Percentiles rank a stretch among this genome's conserved stretches.
phyloP scores from a whole-genome alignment of 2,797 vertebrate species.

The Alosa sapidissima region DNA sequence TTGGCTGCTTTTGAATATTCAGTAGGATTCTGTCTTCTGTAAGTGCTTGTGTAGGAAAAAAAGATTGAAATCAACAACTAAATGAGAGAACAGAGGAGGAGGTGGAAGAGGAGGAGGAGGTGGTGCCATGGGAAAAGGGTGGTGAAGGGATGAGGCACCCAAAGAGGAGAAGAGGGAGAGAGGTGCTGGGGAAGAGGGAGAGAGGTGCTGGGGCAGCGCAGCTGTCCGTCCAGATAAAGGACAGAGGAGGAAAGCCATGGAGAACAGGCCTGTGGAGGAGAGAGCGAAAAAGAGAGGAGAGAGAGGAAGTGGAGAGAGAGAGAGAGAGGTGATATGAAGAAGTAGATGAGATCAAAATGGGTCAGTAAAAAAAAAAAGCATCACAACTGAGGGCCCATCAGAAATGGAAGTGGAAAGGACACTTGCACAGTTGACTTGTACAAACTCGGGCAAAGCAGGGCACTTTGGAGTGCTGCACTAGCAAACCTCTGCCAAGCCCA shows the following conservation, averaged over 20 bases:
- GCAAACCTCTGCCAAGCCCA: not conserved
- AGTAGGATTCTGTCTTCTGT: not conserved
- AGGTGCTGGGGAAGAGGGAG: not conserved
- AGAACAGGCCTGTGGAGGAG: not conserved
- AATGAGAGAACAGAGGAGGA: not conserved
- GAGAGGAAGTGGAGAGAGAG: not conserved
- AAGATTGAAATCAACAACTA: conserved; percentile 16
- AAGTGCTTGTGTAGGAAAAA: not conserved
- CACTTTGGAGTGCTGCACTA: not conserved
- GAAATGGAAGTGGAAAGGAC: not conserved
- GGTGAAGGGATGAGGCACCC: not conserved
- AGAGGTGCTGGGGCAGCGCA: not conserved
- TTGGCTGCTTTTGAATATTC: conserved; percentile 12
- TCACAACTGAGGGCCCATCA: not conserved
- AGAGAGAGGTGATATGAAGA: not conserved
- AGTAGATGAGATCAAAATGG: not conserved
- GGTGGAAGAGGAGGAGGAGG: not conserved
- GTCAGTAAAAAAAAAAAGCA: not conserved
- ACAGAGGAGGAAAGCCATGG: not conserved
- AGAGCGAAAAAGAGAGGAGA: not conserved
- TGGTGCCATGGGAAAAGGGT: not conserved
- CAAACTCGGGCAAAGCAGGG: not conserved
- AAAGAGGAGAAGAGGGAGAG: not conserved
- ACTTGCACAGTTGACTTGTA: not conserved
- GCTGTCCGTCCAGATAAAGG: not conserved